Conservation (phyloP, 2,888 invertebrate genomes). For the Tetramorium bicarinatum region DNA sequence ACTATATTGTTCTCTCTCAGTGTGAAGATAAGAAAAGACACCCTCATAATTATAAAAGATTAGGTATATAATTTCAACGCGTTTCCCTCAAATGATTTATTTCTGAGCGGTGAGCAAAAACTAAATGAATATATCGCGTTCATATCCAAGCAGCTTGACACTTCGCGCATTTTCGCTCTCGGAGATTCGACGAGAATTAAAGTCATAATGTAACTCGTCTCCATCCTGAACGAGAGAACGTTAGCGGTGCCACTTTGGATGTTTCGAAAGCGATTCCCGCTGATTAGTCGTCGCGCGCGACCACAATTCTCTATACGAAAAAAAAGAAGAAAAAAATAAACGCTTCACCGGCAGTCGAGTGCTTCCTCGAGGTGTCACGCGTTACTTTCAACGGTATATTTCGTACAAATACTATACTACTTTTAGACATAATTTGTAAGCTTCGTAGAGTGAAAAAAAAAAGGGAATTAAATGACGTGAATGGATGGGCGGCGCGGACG, state of each 20-base stretch:
- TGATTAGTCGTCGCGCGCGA: conserved; percentile 44
- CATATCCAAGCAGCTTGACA: conserved; percentile 11
- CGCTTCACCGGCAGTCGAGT: conserved; percentile 61
- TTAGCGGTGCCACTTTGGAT: conserved; percentile 31
- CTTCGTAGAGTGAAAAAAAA: conserved; percentile 67
- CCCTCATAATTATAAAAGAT: background rate
- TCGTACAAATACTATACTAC: conserved; percentile 73
- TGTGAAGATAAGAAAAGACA: background rate
- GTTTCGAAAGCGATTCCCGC: conserved; percentile 34
- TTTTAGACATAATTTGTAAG: conserved; percentile 75
- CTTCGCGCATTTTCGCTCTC: conserved; percentile 26
- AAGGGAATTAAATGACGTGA: conserved; percentile 25
- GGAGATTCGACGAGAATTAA: conserved; percentile 1
- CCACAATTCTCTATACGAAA: conserved; percentile 51
- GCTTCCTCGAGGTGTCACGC: conserved; percentile 73
- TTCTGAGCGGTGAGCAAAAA: background rate
- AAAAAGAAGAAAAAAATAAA: conserved; percentile 13
- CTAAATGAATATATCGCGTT: background rate
- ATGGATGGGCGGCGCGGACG: conserved; percentile 41
- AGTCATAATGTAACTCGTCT: conserved; percentile 27
- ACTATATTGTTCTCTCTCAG: no score
- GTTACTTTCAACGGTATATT: conserved; percentile 74
- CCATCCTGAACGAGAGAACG: conserved; percentile 20
- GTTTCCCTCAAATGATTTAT: background rate
- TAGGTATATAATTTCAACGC: background rate